Evolutionary conservation across 1,140 invertebrate species (phyloP).

Genomic region (Trachelipus rathkii): DNA sequence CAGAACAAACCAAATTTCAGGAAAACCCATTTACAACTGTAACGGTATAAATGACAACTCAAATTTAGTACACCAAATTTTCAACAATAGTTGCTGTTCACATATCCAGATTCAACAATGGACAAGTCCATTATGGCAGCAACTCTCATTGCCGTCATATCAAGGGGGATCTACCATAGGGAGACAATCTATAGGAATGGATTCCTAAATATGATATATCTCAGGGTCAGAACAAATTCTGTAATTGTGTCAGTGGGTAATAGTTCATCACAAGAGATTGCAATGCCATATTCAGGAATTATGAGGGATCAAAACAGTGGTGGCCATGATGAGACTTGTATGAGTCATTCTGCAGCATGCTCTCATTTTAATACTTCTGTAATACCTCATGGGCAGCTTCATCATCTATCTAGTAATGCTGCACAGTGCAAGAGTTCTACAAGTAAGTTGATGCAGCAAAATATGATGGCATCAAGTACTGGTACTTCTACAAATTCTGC

Average conservation of each 20-base stretch:
- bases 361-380: background rate
- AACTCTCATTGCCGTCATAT: background rate
- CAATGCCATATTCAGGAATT: background rate
- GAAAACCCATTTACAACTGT: background rate
- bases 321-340: background rate
- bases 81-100: background rate
- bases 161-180: background rate
- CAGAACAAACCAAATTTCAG: background rate
- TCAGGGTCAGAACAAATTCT: background rate
- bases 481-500: background rate
- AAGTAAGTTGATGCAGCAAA: background rate
- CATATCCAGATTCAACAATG: background rate
- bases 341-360: background rate
- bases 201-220: background rate
- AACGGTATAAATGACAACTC: background rate
- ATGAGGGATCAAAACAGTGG: background rate
- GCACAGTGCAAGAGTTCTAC: background rate
- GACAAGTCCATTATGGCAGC: background rate
- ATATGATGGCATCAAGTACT: background rate
- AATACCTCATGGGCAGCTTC: background rate
- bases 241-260: background rate
- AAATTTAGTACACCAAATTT: constrained; percentile 1
- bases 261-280: background rate
- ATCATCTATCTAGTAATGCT: background rate
- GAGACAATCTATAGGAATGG: background rate